Conservation (phyloP, 2,888 invertebrate genomes). For the Oligia fasciuncula region DNA sequence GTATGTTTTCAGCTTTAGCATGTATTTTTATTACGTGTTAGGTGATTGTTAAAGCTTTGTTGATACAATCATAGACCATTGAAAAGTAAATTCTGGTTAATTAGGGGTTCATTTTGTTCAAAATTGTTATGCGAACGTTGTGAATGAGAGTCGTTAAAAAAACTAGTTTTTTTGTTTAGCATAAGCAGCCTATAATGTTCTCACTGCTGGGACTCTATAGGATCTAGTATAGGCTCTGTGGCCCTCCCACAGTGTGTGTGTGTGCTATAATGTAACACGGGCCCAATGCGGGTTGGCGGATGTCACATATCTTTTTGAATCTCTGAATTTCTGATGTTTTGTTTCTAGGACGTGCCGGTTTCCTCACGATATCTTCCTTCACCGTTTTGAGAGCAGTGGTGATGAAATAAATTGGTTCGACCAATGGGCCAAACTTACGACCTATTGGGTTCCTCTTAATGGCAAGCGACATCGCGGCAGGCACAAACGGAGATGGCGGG, state of each 20-base stretch:
- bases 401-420: no score
- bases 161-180: no score
- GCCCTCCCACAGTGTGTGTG: neutral
- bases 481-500: no score
- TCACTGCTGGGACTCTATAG: neutral
- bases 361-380: no score
- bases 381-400: no score
- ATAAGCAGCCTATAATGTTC: neutral
- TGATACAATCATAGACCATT: neutral
- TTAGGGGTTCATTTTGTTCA: neutral
- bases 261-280: neutral
- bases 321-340: no score
- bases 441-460: no score
- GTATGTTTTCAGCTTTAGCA: conserved; percentile 24
- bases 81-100: neutral
- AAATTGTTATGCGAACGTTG: no score
- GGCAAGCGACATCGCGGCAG: no score
- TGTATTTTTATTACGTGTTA: conserved; percentile 31
- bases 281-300: neutral
- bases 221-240: neutral
- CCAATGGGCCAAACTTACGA: no score
- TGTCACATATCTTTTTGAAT: neutral
- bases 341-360: no score
- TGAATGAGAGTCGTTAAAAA: no score
- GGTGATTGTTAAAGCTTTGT: conserved; percentile 19